Evolutionary conservation across 2,888 invertebrate genomes (phyloP).

Genomic region (Cephonodes hylas): DNA sequence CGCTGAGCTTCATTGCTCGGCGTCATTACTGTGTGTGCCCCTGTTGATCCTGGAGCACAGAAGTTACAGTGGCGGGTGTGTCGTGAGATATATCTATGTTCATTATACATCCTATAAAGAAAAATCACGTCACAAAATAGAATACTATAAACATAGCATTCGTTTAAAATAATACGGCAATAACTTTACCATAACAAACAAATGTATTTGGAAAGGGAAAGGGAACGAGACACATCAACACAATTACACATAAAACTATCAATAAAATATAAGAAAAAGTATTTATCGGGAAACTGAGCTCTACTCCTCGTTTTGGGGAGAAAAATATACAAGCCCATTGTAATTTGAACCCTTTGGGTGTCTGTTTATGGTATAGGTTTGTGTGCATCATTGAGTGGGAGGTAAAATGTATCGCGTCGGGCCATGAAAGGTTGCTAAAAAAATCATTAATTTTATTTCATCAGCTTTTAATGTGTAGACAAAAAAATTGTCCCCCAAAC

Average conservation of each 20-base stretch:
- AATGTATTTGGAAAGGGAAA: background rate
- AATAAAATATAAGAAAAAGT: slow-evolving; percentile 29
- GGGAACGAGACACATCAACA: background rate
- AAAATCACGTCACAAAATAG: background rate
- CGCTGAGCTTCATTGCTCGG: no score
- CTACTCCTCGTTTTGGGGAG: slow-evolving; percentile 24
- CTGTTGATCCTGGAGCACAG: no score
- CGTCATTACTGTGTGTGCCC: no score
- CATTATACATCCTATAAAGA: no score
- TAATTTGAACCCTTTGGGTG: slow-evolving; percentile 39
- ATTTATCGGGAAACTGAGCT: slow-evolving; percentile 35
- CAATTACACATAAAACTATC: slow-evolving; percentile 9
- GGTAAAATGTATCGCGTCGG: slow-evolving; percentile 23
- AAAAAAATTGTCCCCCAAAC: no score
- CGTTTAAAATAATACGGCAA: background rate
- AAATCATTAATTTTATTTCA: no score
- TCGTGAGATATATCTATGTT: no score
- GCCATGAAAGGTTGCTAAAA: background rate
- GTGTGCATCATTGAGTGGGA: slow-evolving; percentile 24
- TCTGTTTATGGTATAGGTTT: slow-evolving; percentile 38
- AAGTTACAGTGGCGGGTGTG: no score
- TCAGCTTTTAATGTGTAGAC: no score
- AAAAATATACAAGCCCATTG: slow-evolving; percentile 20
- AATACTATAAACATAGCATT: background rate
- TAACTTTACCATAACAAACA: background rate